Evolutionary conservation across 2,888 invertebrate genomes (phyloP).

Genomic region (Eupelmus urozonus): DNA sequence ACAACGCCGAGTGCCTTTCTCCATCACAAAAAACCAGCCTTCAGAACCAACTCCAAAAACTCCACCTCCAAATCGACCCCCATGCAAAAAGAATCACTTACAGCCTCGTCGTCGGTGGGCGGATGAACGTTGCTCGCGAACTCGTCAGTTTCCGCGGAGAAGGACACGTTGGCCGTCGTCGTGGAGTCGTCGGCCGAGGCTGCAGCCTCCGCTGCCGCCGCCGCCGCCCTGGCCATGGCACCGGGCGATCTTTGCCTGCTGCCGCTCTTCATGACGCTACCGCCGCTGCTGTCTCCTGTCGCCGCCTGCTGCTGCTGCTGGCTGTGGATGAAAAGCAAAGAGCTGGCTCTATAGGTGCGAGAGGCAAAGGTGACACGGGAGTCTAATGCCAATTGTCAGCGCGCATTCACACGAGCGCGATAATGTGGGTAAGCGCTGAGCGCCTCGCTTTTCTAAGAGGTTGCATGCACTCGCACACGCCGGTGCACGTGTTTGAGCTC

Average conservation of each 20-base stretch:
- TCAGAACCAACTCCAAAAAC: too few species aligned
- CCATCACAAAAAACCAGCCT: too few species aligned
- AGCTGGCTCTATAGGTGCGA: too few species aligned
- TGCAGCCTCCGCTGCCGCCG: conserved; percentile 39
- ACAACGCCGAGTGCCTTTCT: too few species aligned
- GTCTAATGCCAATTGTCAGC: conserved; percentile 1
- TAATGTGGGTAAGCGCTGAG: neutral
- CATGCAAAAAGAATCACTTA: too few species aligned
- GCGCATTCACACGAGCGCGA: conserved; percentile 10
- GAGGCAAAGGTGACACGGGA: neutral
- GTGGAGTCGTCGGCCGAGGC: conserved; percentile 72
- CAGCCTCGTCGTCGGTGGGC: conserved; percentile 74
- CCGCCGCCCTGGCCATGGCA: conserved; percentile 68
- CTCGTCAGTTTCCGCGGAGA: conserved; percentile 72
- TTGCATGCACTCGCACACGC: too few species aligned
- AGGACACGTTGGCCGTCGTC: conserved; percentile 68
- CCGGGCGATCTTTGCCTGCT: conserved; percentile 74
- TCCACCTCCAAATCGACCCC: too few species aligned
- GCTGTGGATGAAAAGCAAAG: conserved; percentile 18
- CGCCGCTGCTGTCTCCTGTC: conserved; percentile 73
- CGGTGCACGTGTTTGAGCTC: too few species aligned
- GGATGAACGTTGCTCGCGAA: conserved; percentile 72
- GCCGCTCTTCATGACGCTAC: conserved; percentile 70
- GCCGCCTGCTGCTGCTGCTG: conserved; percentile 37
- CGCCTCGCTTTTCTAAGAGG: too few species aligned